A percentile compares a stretch with the other conserved stretches of the same genome.
Conservation (phyloP, 2,888 invertebrate species). For the Drosophila quasianomalipes region DNA sequence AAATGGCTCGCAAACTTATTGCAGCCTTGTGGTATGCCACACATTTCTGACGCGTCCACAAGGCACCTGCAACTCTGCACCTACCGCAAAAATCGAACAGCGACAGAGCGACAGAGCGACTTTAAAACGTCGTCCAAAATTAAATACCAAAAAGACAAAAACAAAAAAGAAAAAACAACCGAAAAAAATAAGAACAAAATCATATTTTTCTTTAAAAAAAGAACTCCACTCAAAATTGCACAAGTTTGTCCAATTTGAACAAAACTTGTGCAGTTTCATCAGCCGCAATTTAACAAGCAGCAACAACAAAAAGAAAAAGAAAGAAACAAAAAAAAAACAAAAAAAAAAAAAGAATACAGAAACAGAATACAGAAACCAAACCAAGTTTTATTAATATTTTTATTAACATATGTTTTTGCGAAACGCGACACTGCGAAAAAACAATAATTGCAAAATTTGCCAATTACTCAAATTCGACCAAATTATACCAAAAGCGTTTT, state of each 20-base stretch:
- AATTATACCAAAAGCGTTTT: constrained; percentile 33
- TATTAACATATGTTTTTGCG: constrained; percentile 65
- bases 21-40: constrained; percentile 39
- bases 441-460: constrained; percentile 42
- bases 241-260: constrained; percentile 34
- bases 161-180: not conserved
- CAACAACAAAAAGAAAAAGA: constrained; percentile 39
- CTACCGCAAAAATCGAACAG: constrained; percentile 6
- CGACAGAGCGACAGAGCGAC: constrained; percentile 8
- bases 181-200: constrained; percentile 1
- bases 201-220: constrained; percentile 7
- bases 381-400: constrained; percentile 66
- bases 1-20: constrained; percentile 23
- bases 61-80: constrained; percentile 6
- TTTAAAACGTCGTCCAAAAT: not conserved
- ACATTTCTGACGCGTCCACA: constrained; percentile 14
- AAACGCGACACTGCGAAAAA: constrained; percentile 33
- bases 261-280: constrained; percentile 34
- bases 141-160: not conserved
- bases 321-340: constrained; percentile 23
- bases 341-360: constrained; percentile 22
- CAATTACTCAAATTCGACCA: constrained; percentile 32
- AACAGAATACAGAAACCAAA: constrained; percentile 17
- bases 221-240: constrained; percentile 27
- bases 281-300: constrained; percentile 25